Evolutionary conservation across 2,888 invertebrate genomes (phyloP).

Genomic region (Lomographa bimaculata): DNA sequence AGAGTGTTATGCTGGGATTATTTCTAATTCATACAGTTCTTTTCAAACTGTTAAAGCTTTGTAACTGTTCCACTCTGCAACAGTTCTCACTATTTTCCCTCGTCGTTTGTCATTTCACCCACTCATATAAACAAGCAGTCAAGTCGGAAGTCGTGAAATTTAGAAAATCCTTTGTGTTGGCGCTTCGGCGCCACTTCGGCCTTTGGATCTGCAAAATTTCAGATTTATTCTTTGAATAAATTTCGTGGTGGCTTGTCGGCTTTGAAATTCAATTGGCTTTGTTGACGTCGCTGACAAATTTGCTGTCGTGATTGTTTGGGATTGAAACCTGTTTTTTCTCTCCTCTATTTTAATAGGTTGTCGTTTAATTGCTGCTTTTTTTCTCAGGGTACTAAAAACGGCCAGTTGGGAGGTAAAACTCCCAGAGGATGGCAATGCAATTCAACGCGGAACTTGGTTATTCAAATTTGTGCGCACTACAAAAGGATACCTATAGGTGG

Average conservation of each 20-base stretch:
- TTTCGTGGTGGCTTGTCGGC: constrained; percentile 80
- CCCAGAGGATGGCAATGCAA: too few species aligned
- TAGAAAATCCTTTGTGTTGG: constrained; percentile 82
- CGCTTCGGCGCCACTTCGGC: constrained; percentile 76
- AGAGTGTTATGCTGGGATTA: too few species aligned
- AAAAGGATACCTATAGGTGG: too few species aligned
- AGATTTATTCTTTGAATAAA: constrained; percentile 84
- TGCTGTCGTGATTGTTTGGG: constrained; percentile 62
- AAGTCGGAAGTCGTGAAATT: constrained; percentile 82
- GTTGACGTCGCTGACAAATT: constrained; percentile 78
- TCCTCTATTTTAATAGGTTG: too few species aligned
- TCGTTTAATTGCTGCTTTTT: too few species aligned
- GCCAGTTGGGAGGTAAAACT: too few species aligned
- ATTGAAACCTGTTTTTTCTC: too few species aligned
- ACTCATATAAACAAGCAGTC: constrained; percentile 78
- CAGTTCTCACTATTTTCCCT: constrained; percentile 48
- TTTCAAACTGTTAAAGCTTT: not conserved
- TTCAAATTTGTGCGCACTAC: too few species aligned
- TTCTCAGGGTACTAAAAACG: too few species aligned
- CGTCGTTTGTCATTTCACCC: constrained; percentile 78
- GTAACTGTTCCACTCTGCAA: constrained; percentile 11
- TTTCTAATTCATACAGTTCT: too few species aligned
- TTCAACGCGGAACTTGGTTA: too few species aligned
- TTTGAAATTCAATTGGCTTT: constrained; percentile 83
- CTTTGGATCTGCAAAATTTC: constrained; percentile 83